A percentile compares a stretch with the other conserved stretches of the same genome.
phyloP scores from a whole-genome alignment of 2,888 invertebrate species.

The Limnephilus marmoratus region DNA sequence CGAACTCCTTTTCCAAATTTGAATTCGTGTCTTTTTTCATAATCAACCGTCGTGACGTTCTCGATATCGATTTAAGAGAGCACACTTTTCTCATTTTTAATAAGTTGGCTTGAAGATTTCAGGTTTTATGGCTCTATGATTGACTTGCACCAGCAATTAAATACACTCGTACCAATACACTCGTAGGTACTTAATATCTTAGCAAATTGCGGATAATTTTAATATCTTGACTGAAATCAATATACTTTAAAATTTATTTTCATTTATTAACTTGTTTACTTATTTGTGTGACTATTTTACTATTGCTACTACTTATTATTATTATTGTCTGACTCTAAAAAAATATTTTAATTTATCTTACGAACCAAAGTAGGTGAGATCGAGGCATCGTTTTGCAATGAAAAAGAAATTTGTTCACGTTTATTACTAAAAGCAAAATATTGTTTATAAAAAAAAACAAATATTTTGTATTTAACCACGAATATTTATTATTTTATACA shows the following conservation, averaged over 20 bases:
- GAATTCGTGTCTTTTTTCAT: constrained; percentile 54
- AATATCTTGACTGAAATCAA: background rate
- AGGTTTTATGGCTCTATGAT: background rate
- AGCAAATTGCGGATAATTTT: background rate
- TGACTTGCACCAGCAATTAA: background rate
- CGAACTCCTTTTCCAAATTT: constrained; percentile 55
- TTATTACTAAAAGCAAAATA: background rate
- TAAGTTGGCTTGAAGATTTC: background rate
- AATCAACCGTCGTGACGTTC: constrained; percentile 44
- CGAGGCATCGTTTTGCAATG: background rate
- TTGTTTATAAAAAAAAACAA: too few species aligned
- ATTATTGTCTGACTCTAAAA: too few species aligned
- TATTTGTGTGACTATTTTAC: too few species aligned
- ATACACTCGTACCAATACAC: background rate
- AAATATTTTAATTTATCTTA: too few species aligned
- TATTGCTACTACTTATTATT: too few species aligned
- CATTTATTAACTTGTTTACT: background rate
- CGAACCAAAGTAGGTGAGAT: too few species aligned
- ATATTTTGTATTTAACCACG: too few species aligned
- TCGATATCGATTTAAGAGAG: constrained; percentile 16
- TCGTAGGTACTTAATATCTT: background rate
- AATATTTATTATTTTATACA: too few species aligned
- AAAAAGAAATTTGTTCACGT: background rate
- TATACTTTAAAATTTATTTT: background rate
- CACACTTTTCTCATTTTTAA: background rate